These are phyloP conservation scores for Drosophila rellima DNA, from an alignment of 2,888 invertebrate species.

Conservation along the genomic window DNA sequence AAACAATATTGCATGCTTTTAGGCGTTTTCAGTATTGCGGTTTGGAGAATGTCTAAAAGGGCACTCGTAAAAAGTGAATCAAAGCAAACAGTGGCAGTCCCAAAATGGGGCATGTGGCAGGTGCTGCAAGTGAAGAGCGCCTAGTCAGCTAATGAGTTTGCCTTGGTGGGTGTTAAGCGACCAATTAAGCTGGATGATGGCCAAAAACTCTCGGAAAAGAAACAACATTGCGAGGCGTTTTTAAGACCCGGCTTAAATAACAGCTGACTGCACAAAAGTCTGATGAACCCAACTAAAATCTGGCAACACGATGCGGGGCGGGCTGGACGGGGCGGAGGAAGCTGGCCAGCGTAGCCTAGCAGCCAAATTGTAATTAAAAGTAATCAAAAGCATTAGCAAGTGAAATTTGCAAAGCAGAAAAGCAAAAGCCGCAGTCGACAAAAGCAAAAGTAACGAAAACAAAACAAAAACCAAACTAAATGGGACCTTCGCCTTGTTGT, in stretches of 20 bases:
- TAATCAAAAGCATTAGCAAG: constrained; percentile 78
- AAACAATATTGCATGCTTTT: constrained; percentile 34
- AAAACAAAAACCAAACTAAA: constrained; percentile 27
- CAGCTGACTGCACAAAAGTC: constrained; percentile 71
- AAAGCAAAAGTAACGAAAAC: constrained; percentile 20
- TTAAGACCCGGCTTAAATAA: constrained; percentile 47
- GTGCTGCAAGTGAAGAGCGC: not conserved
- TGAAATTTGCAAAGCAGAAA: constrained; percentile 60
- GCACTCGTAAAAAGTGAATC: constrained; percentile 7
- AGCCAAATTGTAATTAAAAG: constrained; percentile 78
- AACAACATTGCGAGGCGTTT: constrained; percentile 37
- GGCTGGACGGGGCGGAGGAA: not conserved
- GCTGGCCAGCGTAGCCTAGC: constrained; percentile 63
- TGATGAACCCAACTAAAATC: constrained; percentile 47
- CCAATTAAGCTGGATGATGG: constrained; percentile 65
- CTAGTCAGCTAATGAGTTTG: constrained; percentile 40
- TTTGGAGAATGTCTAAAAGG: not conserved
- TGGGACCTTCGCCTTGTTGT: constrained; percentile 12
- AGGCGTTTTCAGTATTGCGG: constrained; percentile 9
- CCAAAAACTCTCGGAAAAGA: constrained; percentile 30
- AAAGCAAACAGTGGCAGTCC: constrained; percentile 23
- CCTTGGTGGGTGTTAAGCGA: constrained; percentile 57
- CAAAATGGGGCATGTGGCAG: constrained; percentile 2
- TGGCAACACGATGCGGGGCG: not conserved
- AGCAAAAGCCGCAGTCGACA: constrained; percentile 38